Evolutionary conservation across 2,797 vertebrate species (phyloP), one percentile per base, ranked within the genome.

Genomic region (Acestrorhynchus altus): DNA sequence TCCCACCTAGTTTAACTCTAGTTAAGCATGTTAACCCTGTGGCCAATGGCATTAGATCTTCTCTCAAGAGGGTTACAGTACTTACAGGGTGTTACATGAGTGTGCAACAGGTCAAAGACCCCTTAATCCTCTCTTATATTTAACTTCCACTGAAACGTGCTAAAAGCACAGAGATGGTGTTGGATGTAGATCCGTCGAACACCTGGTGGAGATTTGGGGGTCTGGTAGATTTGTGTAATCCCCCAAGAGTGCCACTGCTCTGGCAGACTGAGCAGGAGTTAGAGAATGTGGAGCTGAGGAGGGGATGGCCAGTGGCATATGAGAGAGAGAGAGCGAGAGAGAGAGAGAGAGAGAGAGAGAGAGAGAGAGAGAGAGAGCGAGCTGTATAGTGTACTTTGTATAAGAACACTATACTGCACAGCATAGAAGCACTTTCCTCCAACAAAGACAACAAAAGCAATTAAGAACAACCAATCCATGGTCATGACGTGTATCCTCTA

Each of bases 161-260:
- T 35, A 20, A 47, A 73, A 44, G n/a, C 24, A 39, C 76, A 24
- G 59, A 71, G 65, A 39, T 31, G 60, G 73, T 54, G 59, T 39
- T 35, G 18, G 73, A 60, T 44, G 56, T 51, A 42, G 40, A 35
- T 2, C 46, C 24, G 49, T 57, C 51, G 61, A 77, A 73, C 85
- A 84, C 82, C 80, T 83, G 80, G 57, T 71, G 22, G 57, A 76
- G 80, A 80, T 79, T 81, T 78, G 59, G 51, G 74, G 28, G 44
- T n/a, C 57, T 64, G 77, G 60, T 76, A 79, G 71, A 68, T 76
- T 49, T 79, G 59, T 24, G n/a, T 65, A 76, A 83, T 22, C 59
- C 57, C 0, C 13, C 60, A 18, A 22, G 15, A 47, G 56, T 64
- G 61, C 72, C 44, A 44, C 69, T 59, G 57, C 1, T 76, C 72